Evolutionary conservation across 2,113 vertebrate genomes (phyloP), one percentile per base, ranked within the genome.

Genomic region (Echinops telfairi): DNA sequence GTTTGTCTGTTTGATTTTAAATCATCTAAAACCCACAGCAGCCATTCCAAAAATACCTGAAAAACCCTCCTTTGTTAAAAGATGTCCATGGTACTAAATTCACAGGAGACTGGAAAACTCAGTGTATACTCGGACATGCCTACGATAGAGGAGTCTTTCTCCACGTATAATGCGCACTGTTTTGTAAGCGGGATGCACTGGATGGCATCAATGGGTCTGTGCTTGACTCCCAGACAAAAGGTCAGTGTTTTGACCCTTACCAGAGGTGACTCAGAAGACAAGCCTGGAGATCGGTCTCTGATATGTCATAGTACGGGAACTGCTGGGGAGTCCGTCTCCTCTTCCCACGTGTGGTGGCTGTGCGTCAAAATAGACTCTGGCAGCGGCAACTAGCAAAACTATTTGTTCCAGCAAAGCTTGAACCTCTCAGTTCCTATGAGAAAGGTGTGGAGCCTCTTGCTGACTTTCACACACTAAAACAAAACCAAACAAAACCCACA

Each of bases 111-210:
- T 40, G 7, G 40, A 88, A 53, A 79, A 47, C 43, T 47, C 43
- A 5, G 10, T 47, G 68, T 2, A 12, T 64, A 84, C 76, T 66
- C 60, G 80, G 12, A 1, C n/a, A 33, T 27, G 23, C 36, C 16
- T 64, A 2, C 29, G 29, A 23, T 29, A 57, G 76, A 64, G 60
- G 16, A 17, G 0, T 9, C 25, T 19, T 70, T 57, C 27, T 84
- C 53, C 22, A 16, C 0, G 0, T 6, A 31, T 11, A 9, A 16
- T n/a, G 6, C 7, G 4, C 19, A 75, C 3, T 5, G 38, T 62
- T 40, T 62, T 27, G 16, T 68, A 40, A 31, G n/a, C 75, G 5
- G 53, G 11, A 60, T 27, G 9, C 38, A 7, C 57, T 36, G 60
- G 19, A 8, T 27, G 47, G 6, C 53, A 92, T 47, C 64, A 47